Conservation (phyloP, 2,797 vertebrate genomes). For the Lepilemur ruficaudatus region DNA sequence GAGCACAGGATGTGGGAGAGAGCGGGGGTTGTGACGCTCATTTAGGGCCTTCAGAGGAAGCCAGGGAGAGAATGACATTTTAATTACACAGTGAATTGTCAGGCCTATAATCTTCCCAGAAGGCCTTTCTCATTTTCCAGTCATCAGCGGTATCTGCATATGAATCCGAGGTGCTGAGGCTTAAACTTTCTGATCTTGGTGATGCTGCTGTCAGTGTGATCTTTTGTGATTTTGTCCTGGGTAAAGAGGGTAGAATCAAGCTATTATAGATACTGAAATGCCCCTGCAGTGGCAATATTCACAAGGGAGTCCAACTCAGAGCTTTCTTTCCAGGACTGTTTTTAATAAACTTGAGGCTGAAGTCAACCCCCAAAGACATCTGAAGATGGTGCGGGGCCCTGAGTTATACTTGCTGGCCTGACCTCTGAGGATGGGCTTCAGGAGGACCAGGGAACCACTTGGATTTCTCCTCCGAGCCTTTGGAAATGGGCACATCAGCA, state of each 20-base stretch:
- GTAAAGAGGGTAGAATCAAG: neutral
- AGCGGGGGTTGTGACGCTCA: neutral
- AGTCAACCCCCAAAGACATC: neutral
- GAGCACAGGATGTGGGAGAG: neutral
- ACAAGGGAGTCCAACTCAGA: neutral
- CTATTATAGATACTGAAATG: neutral
- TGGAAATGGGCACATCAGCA: neutral
- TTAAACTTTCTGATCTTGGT: neutral
- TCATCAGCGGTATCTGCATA: slow-evolving; percentile 32
- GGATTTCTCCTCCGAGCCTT: neutral
- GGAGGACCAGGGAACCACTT: no score
- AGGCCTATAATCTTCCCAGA: slow-evolving; percentile 51
- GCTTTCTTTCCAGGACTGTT: neutral
- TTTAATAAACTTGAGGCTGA: neutral
- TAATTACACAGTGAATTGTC: slow-evolving; percentile 32
- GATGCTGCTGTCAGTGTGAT: neutral
- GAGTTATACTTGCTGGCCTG: neutral
- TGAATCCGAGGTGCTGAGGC: neutral
- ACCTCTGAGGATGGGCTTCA: neutral
- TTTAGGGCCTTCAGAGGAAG: neutral
- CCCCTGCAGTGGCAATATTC: neutral
- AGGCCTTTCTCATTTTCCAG: neutral
- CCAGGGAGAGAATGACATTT: neutral
- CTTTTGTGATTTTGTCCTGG: neutral
- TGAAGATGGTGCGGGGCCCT: neutral